Base-by-base conservation (phyloP, 2,113 vertebrate genomes). In the Artemisiospiza belli region DNA sequence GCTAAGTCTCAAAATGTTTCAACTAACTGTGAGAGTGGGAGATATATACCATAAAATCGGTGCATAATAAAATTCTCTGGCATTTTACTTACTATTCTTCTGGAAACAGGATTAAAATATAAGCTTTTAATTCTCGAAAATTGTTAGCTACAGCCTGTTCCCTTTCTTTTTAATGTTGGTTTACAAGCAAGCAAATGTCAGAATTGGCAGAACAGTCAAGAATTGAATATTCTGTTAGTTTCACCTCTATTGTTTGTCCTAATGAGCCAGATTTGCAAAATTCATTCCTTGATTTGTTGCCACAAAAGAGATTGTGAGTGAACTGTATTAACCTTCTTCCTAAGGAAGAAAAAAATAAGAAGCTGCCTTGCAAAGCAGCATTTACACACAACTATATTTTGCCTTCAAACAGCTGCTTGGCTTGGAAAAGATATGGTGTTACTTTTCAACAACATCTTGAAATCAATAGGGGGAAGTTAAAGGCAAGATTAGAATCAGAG, bases 361-460 rank as follows among this genome's bases (percentile, higher is more conserved):
- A 39, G 14, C 14, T 41, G 18, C 57, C 25, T 37, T 66, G 52
- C 58, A 57, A 82, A 79, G 66, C 11, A 84, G 31, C n/a, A 19
- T 81, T 93, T 83, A 28, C 24, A 37, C 27, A 69, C 33, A 78
- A 64, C 54, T 49, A 62, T 12, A 74, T 52, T n/a, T 46, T 17
- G n/a, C 4, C 2, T 76, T 47, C 1, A 2, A 83, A 80, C 52
- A 89, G 61, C 39, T 95, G 39, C 66, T 78, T 89, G 44, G 49
- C 49, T 89, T 93, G 70, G n/a, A 73, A 62, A 67, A 94, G 35
- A 77, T 28, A 54, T 0, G 5, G 90, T 95, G 69, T 91, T 74
- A 28, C 28, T 87, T 94, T 95, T 87, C 91, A 89, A 88, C 62
- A 93, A 64, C 83, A 41, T 74, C 84, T 82, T 95, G 94, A 96